phyloP scores from a whole-genome alignment of 2,797 vertebrate species.

The Holocentrus rufus region DNA sequence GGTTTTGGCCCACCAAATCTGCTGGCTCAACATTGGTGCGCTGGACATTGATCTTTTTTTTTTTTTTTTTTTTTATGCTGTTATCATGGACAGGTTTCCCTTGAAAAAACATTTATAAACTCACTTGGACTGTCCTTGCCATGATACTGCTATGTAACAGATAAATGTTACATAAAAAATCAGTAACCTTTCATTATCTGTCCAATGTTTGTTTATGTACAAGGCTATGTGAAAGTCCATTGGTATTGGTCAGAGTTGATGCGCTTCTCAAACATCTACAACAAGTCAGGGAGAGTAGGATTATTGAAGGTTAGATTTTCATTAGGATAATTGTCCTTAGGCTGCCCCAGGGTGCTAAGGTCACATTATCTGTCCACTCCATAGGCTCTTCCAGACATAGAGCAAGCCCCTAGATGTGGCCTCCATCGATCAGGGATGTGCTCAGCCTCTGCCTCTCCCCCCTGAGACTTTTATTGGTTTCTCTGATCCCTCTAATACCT shows the following conservation, averaged over 20 bases:
- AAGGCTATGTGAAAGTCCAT: background rate
- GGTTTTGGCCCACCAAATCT: no score
- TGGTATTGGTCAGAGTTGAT: background rate
- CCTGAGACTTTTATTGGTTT: slow-evolving; percentile 72
- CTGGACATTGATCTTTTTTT: no score
- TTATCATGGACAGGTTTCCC: no score
- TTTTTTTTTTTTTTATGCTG: no score
- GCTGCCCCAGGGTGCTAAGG: slow-evolving; percentile 57
- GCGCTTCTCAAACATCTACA: background rate
- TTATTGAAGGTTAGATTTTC: slow-evolving; percentile 44
- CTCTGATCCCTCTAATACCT: slow-evolving; percentile 80
- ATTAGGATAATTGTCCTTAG: slow-evolving; percentile 50
- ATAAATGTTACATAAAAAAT: no score
- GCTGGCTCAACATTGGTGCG: no score
- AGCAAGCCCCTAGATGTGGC: slow-evolving; percentile 49
- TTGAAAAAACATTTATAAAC: no score
- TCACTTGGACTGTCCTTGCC: no score
- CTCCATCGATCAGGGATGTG: slow-evolving; percentile 66
- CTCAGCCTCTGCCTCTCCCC: slow-evolving; percentile 55
- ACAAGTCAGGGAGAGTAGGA: slow-evolving; percentile 49
- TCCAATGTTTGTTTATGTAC: no score
- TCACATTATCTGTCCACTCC: slow-evolving; percentile 51
- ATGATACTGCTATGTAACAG: no score
- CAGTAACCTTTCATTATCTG: no score
- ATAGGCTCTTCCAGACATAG: slow-evolving; percentile 41